Evolutionary conservation across 2,797 vertebrate species (phyloP).

Genomic region (Centropyge bicolor): DNA sequence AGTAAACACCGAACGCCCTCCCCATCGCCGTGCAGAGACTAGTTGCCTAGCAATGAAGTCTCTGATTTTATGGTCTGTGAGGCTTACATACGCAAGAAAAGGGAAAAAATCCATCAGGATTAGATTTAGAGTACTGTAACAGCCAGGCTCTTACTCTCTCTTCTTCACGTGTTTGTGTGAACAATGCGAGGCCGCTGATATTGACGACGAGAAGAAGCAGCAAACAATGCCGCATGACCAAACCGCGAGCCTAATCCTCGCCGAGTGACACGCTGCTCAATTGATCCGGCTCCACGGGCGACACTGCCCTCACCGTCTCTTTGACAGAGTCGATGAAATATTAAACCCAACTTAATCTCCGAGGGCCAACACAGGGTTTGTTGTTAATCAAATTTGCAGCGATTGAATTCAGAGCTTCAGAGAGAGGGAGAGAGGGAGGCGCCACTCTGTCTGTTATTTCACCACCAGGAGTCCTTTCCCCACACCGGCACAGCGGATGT

Average conservation of each 20-base stretch:
- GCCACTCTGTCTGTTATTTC: slow-evolving; percentile 29
- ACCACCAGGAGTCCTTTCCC: slow-evolving; percentile 45
- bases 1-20: slow-evolving; percentile 76
- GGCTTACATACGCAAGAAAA: slow-evolving; percentile 77
- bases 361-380: slow-evolving; percentile 51
- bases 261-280: slow-evolving; percentile 39
- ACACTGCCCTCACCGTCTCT: slow-evolving; percentile 45
- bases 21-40: slow-evolving; percentile 82
- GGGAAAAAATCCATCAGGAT: slow-evolving; percentile 75
- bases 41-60: slow-evolving; percentile 90
- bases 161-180: slow-evolving; percentile 52
- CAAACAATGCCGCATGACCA: slow-evolving; percentile 49
- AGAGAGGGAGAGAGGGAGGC: slow-evolving; percentile 18
- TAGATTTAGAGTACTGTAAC: slow-evolving; percentile 75
- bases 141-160: slow-evolving; percentile 51
- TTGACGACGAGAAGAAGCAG: slow-evolving; percentile 42
- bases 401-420: slow-evolving; percentile 57
- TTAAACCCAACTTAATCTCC: slow-evolving; percentile 68
- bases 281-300: slow-evolving; percentile 55
- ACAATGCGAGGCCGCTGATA: slow-evolving; percentile 42
- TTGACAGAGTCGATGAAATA: slow-evolving; percentile 67
- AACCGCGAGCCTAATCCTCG: slow-evolving; percentile 49
- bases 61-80: slow-evolving; percentile 86
- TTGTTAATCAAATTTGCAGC: slow-evolving; percentile 62
- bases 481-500: slow-evolving; percentile 23